These are phyloP conservation scores for Coregonus ussuriensis DNA, from an alignment of 2,797 vertebrate species.

Conservation along the genomic window DNA sequence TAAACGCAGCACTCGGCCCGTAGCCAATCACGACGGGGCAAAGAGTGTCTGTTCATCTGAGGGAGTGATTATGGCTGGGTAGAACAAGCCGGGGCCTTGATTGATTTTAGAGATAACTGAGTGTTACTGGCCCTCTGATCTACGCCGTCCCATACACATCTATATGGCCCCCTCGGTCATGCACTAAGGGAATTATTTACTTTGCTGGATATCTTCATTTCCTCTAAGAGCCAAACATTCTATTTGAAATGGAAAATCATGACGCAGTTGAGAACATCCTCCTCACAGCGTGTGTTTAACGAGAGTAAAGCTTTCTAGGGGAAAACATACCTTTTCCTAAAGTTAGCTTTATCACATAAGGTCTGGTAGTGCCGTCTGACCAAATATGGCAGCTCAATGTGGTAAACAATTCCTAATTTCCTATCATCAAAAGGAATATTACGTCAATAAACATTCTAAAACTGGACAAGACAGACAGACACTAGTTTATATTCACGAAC, in stretches of 20 bases:
- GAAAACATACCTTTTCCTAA: background rate
- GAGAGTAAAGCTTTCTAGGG: background rate
- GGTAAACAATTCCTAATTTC: background rate
- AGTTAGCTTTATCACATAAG: background rate
- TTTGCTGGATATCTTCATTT: background rate
- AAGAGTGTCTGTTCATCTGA: slow-evolving; percentile 19
- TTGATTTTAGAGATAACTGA: slow-evolving; percentile 27
- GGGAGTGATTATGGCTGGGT: slow-evolving; percentile 12
- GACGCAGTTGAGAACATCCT: background rate
- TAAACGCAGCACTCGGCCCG: slow-evolving; percentile 23
- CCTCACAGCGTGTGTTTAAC: background rate
- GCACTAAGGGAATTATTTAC: background rate
- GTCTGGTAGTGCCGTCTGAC: background rate
- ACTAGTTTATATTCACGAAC: background rate
- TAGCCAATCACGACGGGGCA: background rate
- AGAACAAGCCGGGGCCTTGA: background rate
- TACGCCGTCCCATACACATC: background rate
- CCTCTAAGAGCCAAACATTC: background rate
- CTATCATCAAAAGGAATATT: background rate
- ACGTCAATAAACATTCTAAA: background rate
- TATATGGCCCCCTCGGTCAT: background rate
- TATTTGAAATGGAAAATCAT: background rate
- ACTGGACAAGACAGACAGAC: background rate
- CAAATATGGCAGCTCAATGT: background rate
- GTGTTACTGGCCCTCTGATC: background rate